Percentiles rank a stretch among this genome's conserved stretches.
Conservation (phyloP, 92 coral and sea anemone genomes). For the Parazoanthus darwini region DNA sequence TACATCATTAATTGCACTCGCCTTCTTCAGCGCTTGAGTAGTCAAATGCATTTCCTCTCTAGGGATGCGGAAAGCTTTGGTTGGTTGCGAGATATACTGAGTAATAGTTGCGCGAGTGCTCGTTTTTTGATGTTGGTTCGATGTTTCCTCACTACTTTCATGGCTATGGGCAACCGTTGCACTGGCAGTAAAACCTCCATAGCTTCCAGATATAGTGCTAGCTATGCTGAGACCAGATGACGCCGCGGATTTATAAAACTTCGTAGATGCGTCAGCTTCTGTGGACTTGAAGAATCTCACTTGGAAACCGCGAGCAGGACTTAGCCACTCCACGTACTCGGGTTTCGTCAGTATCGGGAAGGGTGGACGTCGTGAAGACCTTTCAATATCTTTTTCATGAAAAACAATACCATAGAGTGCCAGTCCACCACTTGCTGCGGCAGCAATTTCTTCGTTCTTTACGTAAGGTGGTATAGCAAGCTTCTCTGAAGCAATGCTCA, state of each 20-base stretch:
- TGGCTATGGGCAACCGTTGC: background rate
- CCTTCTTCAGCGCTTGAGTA: background rate
- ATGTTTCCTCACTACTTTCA: background rate
- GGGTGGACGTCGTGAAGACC: background rate
- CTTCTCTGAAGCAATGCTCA: background rate
- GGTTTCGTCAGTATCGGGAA: background rate
- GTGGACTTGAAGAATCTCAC: background rate
- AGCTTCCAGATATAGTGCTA: background rate
- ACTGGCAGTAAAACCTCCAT: background rate
- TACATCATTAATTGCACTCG: background rate
- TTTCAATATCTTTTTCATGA: conserved; percentile 5
- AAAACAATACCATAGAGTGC: background rate
- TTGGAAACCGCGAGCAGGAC: background rate
- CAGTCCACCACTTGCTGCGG: conserved; percentile 2
- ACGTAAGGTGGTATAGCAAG: conserved; percentile 2
- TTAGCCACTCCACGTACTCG: background rate
- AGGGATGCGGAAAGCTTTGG: conserved; percentile 7
- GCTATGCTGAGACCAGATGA: conserved; percentile 2
- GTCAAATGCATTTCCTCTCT: conserved; percentile 2
- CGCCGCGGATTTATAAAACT: background rate
- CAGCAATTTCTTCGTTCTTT: background rate
- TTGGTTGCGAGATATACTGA: conserved; percentile 14
- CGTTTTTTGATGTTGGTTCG: background rate
- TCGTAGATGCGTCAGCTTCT: background rate
- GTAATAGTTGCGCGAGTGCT: background rate